Evolutionary conservation across 2,797 vertebrate genomes (phyloP), one percentile per base, ranked within the genome.

Genomic region (Microcaecilia unicolor): DNA sequence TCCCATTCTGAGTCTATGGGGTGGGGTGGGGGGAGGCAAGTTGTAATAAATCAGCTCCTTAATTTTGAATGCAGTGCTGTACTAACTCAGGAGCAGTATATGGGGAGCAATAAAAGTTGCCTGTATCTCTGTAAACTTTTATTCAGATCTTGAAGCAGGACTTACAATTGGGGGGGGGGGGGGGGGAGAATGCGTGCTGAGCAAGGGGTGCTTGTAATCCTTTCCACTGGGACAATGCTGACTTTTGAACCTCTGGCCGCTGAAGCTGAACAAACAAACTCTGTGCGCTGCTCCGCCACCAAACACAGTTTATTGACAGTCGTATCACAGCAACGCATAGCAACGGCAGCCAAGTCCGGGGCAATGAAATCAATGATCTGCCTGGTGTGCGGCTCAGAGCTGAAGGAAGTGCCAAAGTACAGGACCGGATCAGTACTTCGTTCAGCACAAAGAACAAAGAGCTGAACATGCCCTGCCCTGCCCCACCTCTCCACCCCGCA

Each of bases 181-280:
- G 3, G 11, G 23, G 24, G 30, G 23, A 28, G 4, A 13, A 22
- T 5, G 12, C 12, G 29, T 20, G 28, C 25, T 19, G 50, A 19
- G n/a, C 35, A 43, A 46, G 37, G 50, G 21, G 33, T 35, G 53
- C 58, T n/a, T 44, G 50, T 51, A 56, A 60, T 61, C 50, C 41
- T 44, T 37, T 31, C 57, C 64, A 28, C 48, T 55, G 58, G 72
- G 78, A 83, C 83, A 83, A 78, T 80, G 77, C 64, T 71, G 81
- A 86, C 83, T 85, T 83, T 86, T 80, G 82, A 81, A 83, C 83
- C 78, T 82, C 65, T 68, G 73, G 71, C 75, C 75, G 80, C 64
- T 85, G 66, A 78, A 67, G 80, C 64, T 85, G 66, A 78, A 67
- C 72, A 86, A 86, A 85, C 80, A 86, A 69, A 75, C 72, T 67